These are phyloP conservation scores for Cyanistes caeruleus DNA, from an alignment of 2,113 vertebrate species.

Conservation along the genomic window DNA sequence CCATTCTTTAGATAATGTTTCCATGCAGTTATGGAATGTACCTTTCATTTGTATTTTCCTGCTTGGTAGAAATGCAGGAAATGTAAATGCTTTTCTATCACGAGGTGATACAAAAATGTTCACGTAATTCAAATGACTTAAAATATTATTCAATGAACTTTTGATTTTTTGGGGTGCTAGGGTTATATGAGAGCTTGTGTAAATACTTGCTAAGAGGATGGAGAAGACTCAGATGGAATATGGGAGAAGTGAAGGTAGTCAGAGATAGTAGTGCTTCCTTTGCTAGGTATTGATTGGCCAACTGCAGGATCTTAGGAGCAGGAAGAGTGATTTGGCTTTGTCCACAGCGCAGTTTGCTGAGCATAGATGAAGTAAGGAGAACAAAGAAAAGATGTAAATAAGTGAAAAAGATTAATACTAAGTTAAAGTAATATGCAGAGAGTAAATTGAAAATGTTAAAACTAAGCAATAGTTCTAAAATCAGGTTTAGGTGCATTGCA, in stretches of 20 bases:
- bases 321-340: not conserved
- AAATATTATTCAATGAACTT: not conserved
- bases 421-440: not conserved
- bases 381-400: not conserved
- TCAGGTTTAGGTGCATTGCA: not conserved
- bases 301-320: not conserved
- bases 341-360: not conserved
- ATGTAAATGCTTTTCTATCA: not conserved
- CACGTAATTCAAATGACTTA: not conserved
- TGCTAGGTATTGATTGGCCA: not conserved
- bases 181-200: not conserved
- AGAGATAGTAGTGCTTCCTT: not conserved
- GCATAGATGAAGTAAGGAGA: not conserved
- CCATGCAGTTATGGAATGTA: not conserved
- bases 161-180: not conserved
- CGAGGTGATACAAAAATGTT: not conserved
- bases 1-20: not conserved
- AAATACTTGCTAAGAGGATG: fast-evolving
- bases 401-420: not conserved
- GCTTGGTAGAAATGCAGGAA: not conserved
- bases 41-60: not conserved
- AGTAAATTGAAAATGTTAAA: not conserved
- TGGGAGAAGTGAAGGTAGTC: not conserved
- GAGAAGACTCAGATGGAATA: not conserved
- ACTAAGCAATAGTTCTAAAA: not conserved